Base-by-base conservation (phyloP, 1,140 invertebrate species). In the Plodia interpunctella region DNA sequence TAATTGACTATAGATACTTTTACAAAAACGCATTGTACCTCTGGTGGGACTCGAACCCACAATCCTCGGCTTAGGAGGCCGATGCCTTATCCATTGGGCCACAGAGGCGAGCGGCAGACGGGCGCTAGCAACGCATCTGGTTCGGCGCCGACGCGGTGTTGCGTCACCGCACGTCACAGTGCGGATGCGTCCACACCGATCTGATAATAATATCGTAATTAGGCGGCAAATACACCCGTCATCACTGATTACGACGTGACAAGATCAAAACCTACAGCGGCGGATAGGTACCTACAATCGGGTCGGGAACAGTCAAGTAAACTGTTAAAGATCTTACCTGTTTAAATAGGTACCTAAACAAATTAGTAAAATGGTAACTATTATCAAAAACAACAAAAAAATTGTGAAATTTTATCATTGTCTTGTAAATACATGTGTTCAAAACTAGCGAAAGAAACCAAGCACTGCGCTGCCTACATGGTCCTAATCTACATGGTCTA, bases 71-170 rank as follows among this genome's bases (percentile, higher is more conserved):
- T 93, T 93, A 93, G 92, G 92, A 93, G 92, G 92, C 92, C 92
- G 92, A 93, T 93, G 92, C 92, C 92, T 93, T 93, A 93, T 93
- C 92, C 92, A 93, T 93, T 93, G 92, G 92, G 92, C 92, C 92
- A 93, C 92, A 92, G 91, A 91, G 92, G 91, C 92, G 83, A 55
- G 69, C 78, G 76, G 65, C 67, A 21, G 64, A 74, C 57, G 66
- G 72, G 62, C 79, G 72, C 70, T 63, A 59, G 70, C 66, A 62
- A 28, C 63, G 63, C 51, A 51, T 60, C 68, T 52, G 60, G 44
- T 70, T 76, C 76, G 66, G 60, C 68, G 73, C 57, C 53, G 56
- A 57, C 61, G 57, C 66, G 66, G 19, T 25, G 60, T 72, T 74
- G 77, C 81, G 81, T 80, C 85, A 87, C 53, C 57, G 49, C 62